Evolutionary conservation across 2,113 vertebrate species (phyloP).

Genomic region (Tursiops truncatus): DNA sequence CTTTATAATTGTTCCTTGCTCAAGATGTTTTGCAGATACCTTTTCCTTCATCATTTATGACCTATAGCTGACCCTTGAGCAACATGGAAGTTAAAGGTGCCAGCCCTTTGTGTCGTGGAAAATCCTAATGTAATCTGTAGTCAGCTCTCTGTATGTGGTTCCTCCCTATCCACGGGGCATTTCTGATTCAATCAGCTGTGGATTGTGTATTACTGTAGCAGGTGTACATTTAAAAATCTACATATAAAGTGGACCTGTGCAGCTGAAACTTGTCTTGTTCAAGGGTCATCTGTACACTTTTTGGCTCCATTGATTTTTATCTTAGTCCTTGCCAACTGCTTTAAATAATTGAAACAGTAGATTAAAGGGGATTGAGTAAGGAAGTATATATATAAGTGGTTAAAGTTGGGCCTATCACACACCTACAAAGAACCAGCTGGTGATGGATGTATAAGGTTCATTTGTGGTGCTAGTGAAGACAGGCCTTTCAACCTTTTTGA

Average conservation of each 20-base stretch:
- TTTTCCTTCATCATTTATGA: slow-evolving; percentile 24
- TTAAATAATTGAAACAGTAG: background rate
- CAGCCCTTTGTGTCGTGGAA: background rate
- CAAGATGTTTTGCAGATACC: background rate
- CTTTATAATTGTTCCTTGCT: background rate
- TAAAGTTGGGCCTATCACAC: background rate
- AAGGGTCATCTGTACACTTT: background rate
- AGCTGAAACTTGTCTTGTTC: background rate
- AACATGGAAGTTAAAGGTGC: background rate
- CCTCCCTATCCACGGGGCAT: background rate
- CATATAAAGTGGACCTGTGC: background rate
- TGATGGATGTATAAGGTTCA: background rate
- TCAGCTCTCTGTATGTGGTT: background rate
- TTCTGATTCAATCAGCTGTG: background rate
- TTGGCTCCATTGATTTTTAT: background rate
- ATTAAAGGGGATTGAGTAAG: background rate
- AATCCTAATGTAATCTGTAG: background rate
- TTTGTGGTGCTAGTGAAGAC: background rate
- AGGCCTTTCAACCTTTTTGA: background rate
- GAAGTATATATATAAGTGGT: background rate
- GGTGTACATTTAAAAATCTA: background rate
- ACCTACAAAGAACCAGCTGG: background rate
- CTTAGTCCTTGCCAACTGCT: background rate
- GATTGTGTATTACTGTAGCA: background rate
- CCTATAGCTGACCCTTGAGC: background rate